A percentile compares a stretch with the other conserved stretches of the same genome.
phyloP scores from a whole-genome alignment of 1,140 invertebrate species.

The Heliconius eleuchia region DNA sequence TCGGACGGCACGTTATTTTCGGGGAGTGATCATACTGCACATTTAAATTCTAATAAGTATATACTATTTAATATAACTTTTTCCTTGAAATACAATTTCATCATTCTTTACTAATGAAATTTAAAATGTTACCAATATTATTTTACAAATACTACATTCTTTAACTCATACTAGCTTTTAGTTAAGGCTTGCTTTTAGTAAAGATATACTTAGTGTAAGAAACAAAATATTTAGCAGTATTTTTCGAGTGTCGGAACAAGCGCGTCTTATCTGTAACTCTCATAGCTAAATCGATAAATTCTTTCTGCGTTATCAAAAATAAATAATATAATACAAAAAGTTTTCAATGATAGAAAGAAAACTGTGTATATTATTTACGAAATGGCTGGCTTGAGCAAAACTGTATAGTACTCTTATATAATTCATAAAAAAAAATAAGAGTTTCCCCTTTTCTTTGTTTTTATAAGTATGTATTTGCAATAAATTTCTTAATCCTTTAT shows the following conservation, averaged over 20 bases:
- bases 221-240: conserved; percentile 20
- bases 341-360: neutral
- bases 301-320: neutral
- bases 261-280: neutral
- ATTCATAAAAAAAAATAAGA: no score
- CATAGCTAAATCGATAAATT: neutral
- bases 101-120: no score
- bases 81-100: no score
- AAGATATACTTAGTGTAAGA: no score
- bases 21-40: neutral
- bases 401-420: no score
- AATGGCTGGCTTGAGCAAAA: no score
- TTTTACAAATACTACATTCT: neutral
- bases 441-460: no score
- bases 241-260: conserved; percentile 16
- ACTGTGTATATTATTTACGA: neutral
- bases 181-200: no score
- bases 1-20: neutral
- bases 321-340: neutral
- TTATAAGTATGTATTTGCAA: no score
- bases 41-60: neutral
- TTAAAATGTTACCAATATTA: no score
- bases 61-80: no score
- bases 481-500: no score
- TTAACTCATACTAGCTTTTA: neutral